These are phyloP conservation scores for Aspidapion aeneum DNA, from an alignment of 2,888 invertebrate species.

Conservation along the genomic window DNA sequence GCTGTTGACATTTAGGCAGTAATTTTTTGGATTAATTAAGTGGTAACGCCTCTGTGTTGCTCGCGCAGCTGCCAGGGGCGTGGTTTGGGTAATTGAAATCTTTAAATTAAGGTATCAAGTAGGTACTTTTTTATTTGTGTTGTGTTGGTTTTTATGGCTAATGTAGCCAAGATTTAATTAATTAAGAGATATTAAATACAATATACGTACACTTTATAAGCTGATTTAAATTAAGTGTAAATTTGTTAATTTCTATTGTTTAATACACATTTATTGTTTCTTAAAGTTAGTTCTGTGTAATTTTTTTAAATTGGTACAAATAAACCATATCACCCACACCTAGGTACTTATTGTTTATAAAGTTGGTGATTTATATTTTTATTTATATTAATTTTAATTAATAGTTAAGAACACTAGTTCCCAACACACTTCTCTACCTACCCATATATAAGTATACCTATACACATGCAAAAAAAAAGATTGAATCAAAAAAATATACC, in stretches of 20 bases:
- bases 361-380: too few relatives aligned
- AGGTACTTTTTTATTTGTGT: conserved; percentile 34
- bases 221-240: neutral
- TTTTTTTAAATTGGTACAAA: conserved; percentile 8
- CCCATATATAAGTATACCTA: too few relatives aligned
- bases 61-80: conserved; percentile 38
- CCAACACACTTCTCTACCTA: too few relatives aligned
- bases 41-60: conserved; percentile 35
- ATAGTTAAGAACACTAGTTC: too few relatives aligned
- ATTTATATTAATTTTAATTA: too few relatives aligned
- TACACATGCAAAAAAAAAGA: too few relatives aligned
- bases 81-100: conserved; percentile 33
- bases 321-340: too few relatives aligned
- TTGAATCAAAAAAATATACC: too few relatives aligned
- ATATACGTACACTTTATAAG: neutral
- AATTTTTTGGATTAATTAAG: conserved; percentile 29
- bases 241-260: neutral
- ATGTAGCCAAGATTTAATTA: neutral
- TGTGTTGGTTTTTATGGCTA: conserved; percentile 18
- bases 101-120: conserved; percentile 40
- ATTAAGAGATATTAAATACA: neutral
- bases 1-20: conserved; percentile 38
- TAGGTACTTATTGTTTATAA: too few relatives aligned
- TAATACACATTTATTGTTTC: conserved; percentile 1
- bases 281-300: neutral